Base-by-base conservation (phyloP, 2,113 vertebrate species). In the Sprattus sprattus region DNA sequence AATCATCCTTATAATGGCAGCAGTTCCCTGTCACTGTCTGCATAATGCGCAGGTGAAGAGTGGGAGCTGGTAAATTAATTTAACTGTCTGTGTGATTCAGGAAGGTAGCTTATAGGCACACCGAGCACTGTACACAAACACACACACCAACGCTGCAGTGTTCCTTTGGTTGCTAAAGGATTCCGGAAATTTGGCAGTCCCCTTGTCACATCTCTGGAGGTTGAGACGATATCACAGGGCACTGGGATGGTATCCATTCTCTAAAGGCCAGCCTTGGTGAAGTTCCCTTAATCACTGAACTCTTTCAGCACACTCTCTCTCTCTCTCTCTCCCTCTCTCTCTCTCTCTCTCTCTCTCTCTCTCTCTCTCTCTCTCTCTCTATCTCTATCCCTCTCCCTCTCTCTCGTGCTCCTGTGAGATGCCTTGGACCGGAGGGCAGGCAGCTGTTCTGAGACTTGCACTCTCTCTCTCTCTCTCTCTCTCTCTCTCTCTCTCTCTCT, bases 101-200 rank as follows among this genome's bases (percentile, higher is more conserved):
- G 32, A 15, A 78, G 71, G 25, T 11, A 6, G 39, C 60, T 28
- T 28, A 50, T 16, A 39, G 64, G 49, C 45, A 78, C 46, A 44
- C 57, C 82, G 28, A 25, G 22, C 6, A 10, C 6, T 32, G 39
- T n/a, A 67, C 46, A 81, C 84, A 52, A 81, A 86, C 82, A 50
- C 10, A 45, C 32, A 67, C 60, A 9, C 13, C 22, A n/a, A 25
- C 81, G 60, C 60, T n/a, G 47, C 52, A 47, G 54, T 60, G 28
- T 15, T 3, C 91, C 84, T 60, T 28, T 11, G 64, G 64, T 67
- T 67, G 64, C 10, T 67, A 67, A 25, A 67, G 64, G 64, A 67
- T 67, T 67, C 64, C n/a, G 25, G 64, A 28, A 67, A 67, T 28
- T 67, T 67, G 64, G 64, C n/a, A 67, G 64, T 67, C 71, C 39